Percentiles rank a stretch among this genome's conserved stretches.
Evolutionary conservation across 2,888 invertebrate genomes (phyloP).

Genomic region (Ectropis crepuscularia): DNA sequence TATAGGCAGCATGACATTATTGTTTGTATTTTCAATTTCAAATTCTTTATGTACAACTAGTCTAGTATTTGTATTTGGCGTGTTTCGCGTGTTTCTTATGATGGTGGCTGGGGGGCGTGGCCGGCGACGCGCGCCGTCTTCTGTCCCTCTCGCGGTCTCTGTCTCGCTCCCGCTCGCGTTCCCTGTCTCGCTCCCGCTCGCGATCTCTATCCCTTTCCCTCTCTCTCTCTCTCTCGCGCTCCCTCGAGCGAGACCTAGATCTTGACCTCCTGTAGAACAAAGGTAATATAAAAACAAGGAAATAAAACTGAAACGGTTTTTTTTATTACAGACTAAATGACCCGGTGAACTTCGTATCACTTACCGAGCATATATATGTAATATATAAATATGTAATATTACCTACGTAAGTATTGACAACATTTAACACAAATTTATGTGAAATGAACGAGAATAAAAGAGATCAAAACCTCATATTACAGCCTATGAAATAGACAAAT

Average conservation of each 20-base stretch:
- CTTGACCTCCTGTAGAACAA: slow-evolving; percentile 62
- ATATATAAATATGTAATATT: too few species aligned
- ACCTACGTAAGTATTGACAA: too few species aligned
- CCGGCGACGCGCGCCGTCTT: slow-evolving; percentile 64
- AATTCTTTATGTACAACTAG: not conserved
- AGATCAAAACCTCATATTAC: too few species aligned
- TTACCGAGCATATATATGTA: too few species aligned
- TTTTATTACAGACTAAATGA: too few species aligned
- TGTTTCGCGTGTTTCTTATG: slow-evolving; percentile 76
- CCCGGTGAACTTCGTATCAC: too few species aligned
- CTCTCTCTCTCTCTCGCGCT: slow-evolving; percentile 62
- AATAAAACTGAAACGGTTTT: too few species aligned
- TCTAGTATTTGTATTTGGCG: slow-evolving; percentile 74
- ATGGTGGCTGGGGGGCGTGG: slow-evolving; percentile 73
- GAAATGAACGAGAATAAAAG: too few species aligned
- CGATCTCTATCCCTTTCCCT: slow-evolving; percentile 56
- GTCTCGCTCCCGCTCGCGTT: slow-evolving; percentile 58
- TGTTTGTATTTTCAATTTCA: too few species aligned
- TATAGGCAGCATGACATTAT: too few species aligned
- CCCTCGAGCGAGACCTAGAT: slow-evolving; percentile 65
- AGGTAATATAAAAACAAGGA: not conserved
- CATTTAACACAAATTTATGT: too few species aligned
- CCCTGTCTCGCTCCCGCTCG: slow-evolving; percentile 57
- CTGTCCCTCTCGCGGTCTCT: slow-evolving; percentile 60
- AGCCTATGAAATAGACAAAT: too few species aligned